A percentile compares a stretch with the other conserved stretches of the same genome.
phyloP scores from a whole-genome alignment of 2,797 vertebrate genomes.

The Acanthopagrus latus region DNA sequence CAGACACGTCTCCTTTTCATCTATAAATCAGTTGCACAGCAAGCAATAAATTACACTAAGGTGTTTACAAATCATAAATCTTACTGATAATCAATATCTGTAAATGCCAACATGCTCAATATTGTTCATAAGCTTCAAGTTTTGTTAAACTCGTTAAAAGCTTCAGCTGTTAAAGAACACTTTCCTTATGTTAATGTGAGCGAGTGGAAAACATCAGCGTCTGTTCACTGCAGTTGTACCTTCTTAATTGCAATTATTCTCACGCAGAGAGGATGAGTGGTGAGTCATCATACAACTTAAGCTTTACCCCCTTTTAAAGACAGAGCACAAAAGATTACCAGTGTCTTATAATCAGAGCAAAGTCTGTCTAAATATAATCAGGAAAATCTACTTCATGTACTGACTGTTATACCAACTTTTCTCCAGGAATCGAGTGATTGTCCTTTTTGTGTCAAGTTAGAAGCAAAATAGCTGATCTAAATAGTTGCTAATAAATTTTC shows the following conservation, averaged over 20 bases:
- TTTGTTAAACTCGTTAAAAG: constrained; percentile 26
- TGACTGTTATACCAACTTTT: too few relatives aligned
- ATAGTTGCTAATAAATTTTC: too few relatives aligned
- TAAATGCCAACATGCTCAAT: constrained; percentile 37
- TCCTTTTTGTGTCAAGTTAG: too few relatives aligned
- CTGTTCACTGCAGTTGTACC: not conserved
- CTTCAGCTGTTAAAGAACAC: constrained; percentile 9
- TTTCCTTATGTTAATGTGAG: not conserved
- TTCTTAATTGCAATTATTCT: not conserved
- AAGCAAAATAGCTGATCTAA: too few relatives aligned
- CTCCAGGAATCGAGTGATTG: too few relatives aligned
- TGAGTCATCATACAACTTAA: constrained; percentile 14
- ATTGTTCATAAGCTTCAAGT: constrained; percentile 5
- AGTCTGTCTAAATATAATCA: too few relatives aligned
- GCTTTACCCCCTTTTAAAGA: constrained; percentile 15
- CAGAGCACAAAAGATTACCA: not conserved
- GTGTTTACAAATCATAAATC: constrained; percentile 32
- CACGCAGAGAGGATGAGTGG: constrained; percentile 31
- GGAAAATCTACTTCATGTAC: too few relatives aligned
- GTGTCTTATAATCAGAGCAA: too few relatives aligned
- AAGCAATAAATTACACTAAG: constrained; percentile 26
- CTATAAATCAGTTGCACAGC: constrained; percentile 55
- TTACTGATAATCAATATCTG: constrained; percentile 49
- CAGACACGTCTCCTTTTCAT: constrained; percentile 30
- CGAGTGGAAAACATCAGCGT: not conserved